Conservation (phyloP, 1,140 invertebrate species). For the Bombus confusus region DNA sequence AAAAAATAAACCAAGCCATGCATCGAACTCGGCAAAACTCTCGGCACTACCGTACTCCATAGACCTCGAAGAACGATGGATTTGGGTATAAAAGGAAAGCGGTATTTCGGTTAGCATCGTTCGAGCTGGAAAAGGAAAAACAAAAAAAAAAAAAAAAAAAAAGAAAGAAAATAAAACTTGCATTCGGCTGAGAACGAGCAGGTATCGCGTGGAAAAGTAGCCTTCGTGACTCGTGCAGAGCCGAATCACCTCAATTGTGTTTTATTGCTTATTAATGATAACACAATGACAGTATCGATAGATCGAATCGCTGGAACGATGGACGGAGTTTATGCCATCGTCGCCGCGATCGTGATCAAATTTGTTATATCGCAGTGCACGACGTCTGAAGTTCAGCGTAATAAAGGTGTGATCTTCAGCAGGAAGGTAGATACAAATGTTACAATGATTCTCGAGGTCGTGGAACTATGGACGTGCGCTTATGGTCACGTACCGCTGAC, state of each 20-base stretch:
- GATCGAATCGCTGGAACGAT: neutral
- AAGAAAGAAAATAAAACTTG: neutral
- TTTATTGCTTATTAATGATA: neutral
- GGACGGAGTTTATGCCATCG: neutral
- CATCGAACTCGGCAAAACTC: slow-evolving; percentile 55
- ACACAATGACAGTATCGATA: neutral
- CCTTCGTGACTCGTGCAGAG: slow-evolving; percentile 7
- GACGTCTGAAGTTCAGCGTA: slow-evolving; percentile 19
- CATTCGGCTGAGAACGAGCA: slow-evolving; percentile 22
- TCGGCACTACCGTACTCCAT: slow-evolving; percentile 17
- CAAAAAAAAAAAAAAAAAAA: neutral
- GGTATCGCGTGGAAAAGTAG: slow-evolving; percentile 2
- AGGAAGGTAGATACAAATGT: slow-evolving; percentile 15
- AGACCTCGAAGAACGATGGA: slow-evolving; percentile 9
- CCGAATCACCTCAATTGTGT: neutral
- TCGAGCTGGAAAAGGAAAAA: neutral
- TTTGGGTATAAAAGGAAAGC: neutral
- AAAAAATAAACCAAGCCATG: slow-evolving; percentile 52
- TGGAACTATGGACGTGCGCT: slow-evolving; percentile 65
- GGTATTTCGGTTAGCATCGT: neutral
- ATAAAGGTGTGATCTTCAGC: slow-evolving; percentile 23
- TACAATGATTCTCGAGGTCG: slow-evolving; percentile 40
- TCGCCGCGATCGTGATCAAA: slow-evolving; percentile 8
- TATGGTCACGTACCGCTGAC: slow-evolving; percentile 71
- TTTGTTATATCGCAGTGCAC: slow-evolving; percentile 21